Evolutionary conservation across 2,113 vertebrate genomes (phyloP), one percentile per base, ranked within the genome.

Genomic region (Pelvicachromis taeniatus): DNA sequence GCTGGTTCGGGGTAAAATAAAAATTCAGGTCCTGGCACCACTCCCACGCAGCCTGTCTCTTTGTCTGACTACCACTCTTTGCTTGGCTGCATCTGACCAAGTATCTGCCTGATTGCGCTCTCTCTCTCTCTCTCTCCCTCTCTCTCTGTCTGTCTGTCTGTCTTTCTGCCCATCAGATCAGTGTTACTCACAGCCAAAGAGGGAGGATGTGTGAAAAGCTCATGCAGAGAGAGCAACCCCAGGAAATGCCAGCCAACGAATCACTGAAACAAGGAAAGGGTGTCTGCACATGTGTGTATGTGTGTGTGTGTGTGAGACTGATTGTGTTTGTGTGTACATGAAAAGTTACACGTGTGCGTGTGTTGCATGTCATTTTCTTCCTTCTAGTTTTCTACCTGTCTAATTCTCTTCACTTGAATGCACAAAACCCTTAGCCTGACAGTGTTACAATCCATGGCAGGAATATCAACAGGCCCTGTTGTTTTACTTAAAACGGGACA

Each of bases 121-220:
- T 50, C 80, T 78, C 82, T 77, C 70, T 77, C 35, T 78, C 70
- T 77, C 50, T 81, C 58, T 23, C 35, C n/a, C 77, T 45, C 23
- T 78, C 56, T 61, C 52, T 40, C 26, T 68, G 50, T 68, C 61
- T 17, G 48, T 23, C 80, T 56, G 35, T 56, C 68, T 50, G 26
- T 50, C 68, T 75, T 3, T 50, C 45, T 79, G 45, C 80, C 80
- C 86, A 88, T 93, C 90, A 90, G 90, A 94, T 94, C 94, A 55
- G 88, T 91, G 91, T 77, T 92, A 83, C 90, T 88, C 88, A 80
- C 81, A 90, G 89, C 45, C 70, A 59, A 79, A 38, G 80, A 90
- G 63, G 83, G 88, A 90, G 89, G 89, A 93, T 89, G 92, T 92
- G 91, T 90, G 89, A 93, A 93, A 92, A 93, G 88, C 91, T 91